phyloP scores from a whole-genome alignment of 2,797 vertebrate genomes.

The Diplodus puntazzo region DNA sequence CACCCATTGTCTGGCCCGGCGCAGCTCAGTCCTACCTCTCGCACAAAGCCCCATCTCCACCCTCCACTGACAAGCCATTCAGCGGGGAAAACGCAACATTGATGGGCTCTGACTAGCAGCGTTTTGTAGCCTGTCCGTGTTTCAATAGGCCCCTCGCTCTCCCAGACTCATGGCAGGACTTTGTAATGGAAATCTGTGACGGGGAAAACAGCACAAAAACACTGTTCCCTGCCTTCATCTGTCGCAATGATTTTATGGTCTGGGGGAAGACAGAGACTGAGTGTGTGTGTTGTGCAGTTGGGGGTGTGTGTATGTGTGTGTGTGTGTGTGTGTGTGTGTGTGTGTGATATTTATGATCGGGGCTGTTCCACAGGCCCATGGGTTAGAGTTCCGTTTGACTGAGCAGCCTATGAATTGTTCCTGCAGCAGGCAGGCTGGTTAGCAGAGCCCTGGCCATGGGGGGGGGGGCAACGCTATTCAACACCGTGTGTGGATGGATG shows the following conservation, averaged over 20 bases:
- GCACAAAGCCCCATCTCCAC: constrained; percentile 76
- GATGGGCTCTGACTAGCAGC: constrained; percentile 79
- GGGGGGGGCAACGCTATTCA: constrained; percentile 53
- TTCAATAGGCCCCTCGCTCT: constrained; percentile 74
- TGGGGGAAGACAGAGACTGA: constrained; percentile 61
- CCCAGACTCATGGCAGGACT: constrained; percentile 79
- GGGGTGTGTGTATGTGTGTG: not conserved
- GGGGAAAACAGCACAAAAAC: constrained; percentile 80
- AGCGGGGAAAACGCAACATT: constrained; percentile 70
- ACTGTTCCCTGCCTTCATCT: constrained; percentile 81
- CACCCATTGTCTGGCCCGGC: constrained; percentile 75
- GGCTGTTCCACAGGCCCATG: constrained; percentile 71
- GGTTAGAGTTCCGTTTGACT: constrained; percentile 78
- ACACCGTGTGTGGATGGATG: constrained; percentile 7
- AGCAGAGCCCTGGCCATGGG: constrained; percentile 60
- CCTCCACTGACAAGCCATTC: constrained; percentile 76
- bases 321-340: constrained; percentile 30
- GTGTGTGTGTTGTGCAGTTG: constrained; percentile 21
- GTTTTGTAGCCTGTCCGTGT: constrained; percentile 79
- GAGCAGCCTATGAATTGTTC: constrained; percentile 76
- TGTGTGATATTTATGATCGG: constrained; percentile 71
- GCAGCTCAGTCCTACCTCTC: constrained; percentile 62
- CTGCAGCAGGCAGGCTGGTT: constrained; percentile 67
- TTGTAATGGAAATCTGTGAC: constrained; percentile 85
- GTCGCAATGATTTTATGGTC: constrained; percentile 80